Evolutionary conservation across 35 echinoderm and acorn worm genomes (phyloP), one percentile per base, ranked within the genome.

Genomic region (Lytechinus pictus): DNA sequence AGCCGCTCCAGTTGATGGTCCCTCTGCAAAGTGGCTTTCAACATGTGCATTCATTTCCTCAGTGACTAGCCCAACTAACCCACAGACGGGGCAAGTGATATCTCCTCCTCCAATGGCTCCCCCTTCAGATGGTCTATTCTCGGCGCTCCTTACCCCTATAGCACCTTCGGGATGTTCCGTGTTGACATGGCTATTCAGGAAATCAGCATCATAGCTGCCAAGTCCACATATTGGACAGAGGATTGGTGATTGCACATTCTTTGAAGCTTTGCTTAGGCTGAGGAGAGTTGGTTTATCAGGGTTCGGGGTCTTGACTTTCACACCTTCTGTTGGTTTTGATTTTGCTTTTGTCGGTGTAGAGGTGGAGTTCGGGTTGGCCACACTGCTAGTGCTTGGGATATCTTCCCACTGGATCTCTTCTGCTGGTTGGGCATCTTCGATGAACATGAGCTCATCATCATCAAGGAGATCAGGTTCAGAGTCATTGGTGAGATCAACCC

Each of bases 141-240:
- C 61, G 27, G 55, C 6, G 16, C 66, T 57, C 6, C 10, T 52
- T 6, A 28, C 72, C 5, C 53, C 95, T 5, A 44, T 52, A 10
- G 90, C 21, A 55, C 90, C 96, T 16, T 27, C 53, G 0, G 89
- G 56, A 54, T 98, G 97, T 89, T 98, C 97, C 8, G 54, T 88
- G n/a, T 98, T 94, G 10, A 98, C 90, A 79, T 98, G 97, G n/a
- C 8, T 57, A 29, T 72, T 94, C 8, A 98, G 86, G 1, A 96
- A 72, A 92, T 95, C 94, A 0, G 96, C 54, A 96, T 98, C 96
- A 60, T 97, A 98, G 94, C 94, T 96, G 33, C 97, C 97, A 14
- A 98, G 96, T 1, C 96, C 96, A 93, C 97, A 98, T 28, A 98
- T 90, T 0, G 97, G 97, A 55, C 97, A 98, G 27, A 97, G 87